Evolutionary conservation across 2,797 vertebrate species (phyloP).

Genomic region (Sarcoramphus papa): DNA sequence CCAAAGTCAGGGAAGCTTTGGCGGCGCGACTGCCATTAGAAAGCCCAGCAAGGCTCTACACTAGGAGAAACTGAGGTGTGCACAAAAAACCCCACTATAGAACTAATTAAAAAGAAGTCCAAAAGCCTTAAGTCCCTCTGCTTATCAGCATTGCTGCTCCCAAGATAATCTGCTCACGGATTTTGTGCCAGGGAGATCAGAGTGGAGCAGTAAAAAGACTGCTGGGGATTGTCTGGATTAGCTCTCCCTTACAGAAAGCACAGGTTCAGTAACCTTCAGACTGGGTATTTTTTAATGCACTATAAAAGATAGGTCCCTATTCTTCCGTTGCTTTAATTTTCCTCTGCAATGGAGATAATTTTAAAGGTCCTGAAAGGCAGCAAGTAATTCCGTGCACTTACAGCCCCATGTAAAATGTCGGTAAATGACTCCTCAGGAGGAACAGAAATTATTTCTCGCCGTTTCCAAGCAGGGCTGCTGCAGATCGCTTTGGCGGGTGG

Average conservation of each 20-base stretch:
- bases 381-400: slow-evolving; percentile 13
- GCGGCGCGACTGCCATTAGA: neutral
- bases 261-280: slow-evolving; percentile 58
- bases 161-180: slow-evolving; percentile 61
- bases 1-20: neutral
- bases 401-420: slow-evolving; percentile 10
- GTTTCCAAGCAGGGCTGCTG: neutral
- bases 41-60: neutral
- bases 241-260: slow-evolving; percentile 55
- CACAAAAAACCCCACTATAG: neutral
- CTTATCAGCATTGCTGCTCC: slow-evolving; percentile 54
- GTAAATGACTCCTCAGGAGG: slow-evolving; percentile 26
- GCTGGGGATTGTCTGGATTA: slow-evolving; percentile 61
- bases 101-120: slow-evolving; percentile 64
- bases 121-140: slow-evolving; percentile 36
- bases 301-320: slow-evolving; percentile 23
- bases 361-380: slow-evolving; percentile 47
- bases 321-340: slow-evolving; percentile 49
- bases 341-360: slow-evolving; percentile 21
- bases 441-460: neutral
- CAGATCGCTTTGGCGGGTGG: neutral
- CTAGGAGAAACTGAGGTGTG: neutral
- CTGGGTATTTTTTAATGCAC: slow-evolving; percentile 10
- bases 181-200: slow-evolving; percentile 55
- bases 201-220: slow-evolving; percentile 44